Evolutionary conservation across 2,797 vertebrate species (phyloP), one percentile per base, ranked within the genome.

Genomic region (Pseudotriccus pelzelni): DNA sequence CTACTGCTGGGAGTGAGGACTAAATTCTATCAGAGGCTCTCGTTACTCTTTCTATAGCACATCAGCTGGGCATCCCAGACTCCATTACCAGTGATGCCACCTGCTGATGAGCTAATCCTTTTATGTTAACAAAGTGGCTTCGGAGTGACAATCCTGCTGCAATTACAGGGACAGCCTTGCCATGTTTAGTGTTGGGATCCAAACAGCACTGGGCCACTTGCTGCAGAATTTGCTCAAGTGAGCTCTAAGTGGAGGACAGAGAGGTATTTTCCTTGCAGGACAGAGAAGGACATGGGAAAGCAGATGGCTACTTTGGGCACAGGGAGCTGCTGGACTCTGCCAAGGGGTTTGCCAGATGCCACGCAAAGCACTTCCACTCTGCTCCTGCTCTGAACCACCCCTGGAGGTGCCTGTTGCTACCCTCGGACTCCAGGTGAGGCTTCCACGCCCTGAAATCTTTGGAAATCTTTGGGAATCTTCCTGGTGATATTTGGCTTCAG

Each of bases 351-450:
- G 50, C 50, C 50, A 34, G 25, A 9, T 0, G 14, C 39, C 3
- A 0, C 50, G 28, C 36, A 15, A 36, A 50, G 43, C 13, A 0
- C 7, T 41, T 30, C 28, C 56, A 6, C 44, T n/a, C 12, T 21
- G 30, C 23, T 77, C n/a, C 49, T 60, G 30, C 55, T 63, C 60
- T 22, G 36, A 78, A 7, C 60, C 0, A 0, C 1, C 2, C 12
- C 21, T 14, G 44, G 7, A 63, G 12, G n/a, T 70, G 8, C 3
- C 23, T 58, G 4, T 23, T 78, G 20, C 44, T 76, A 20, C 15
- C 19, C 0, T 0, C 0, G 0, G 11, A 23, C 10, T 46, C 32
- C 30, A 39, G 47, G 10, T n/a, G 63, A 84, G 34, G 24, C 37
- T 92, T 63, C 36, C 4, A 3, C 43, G 34, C 28, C 47, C 32